phyloP scores from a whole-genome alignment of 2,888 invertebrate species.

The Geophilus truncorum region DNA sequence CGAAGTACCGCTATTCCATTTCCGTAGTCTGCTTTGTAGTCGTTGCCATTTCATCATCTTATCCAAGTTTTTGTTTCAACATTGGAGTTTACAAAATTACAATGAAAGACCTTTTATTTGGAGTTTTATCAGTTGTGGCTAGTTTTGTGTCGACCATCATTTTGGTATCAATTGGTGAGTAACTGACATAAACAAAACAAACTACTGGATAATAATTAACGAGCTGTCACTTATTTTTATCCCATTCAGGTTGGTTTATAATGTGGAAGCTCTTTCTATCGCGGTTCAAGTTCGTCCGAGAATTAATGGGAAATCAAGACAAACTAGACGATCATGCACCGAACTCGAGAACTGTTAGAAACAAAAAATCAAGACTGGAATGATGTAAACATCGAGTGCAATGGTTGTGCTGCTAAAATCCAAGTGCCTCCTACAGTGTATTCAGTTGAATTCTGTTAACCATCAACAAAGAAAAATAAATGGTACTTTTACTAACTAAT shows the following conservation, averaged over 20 bases:
- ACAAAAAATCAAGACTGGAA: neutral
- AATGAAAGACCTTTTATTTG: slow-evolving; percentile 51
- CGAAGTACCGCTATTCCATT: neutral
- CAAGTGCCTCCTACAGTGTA: neutral
- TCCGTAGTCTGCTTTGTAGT: neutral
- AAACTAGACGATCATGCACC: neutral
- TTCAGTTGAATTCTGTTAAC: neutral
- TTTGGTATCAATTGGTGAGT: slow-evolving; percentile 59
- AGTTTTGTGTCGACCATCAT: slow-evolving; percentile 57
- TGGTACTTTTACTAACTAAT: neutral
- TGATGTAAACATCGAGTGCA: neutral
- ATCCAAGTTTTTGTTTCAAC: neutral
- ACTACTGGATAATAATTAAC: too few relatives aligned
- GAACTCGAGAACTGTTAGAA: neutral
- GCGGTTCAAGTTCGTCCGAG: slow-evolving; percentile 78
- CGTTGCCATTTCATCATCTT: neutral
- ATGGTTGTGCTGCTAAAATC: neutral
- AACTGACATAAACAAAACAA: too few relatives aligned
- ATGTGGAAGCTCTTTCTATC: slow-evolving; percentile 88
- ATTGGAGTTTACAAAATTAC: neutral
- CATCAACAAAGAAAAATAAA: too few relatives aligned
- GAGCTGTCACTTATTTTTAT: neutral
- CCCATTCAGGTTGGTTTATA: slow-evolving; percentile 73
- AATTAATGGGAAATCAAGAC: slow-evolving; percentile 60
- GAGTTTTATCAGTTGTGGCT: slow-evolving; percentile 55